Conservation (phyloP, 2,113 vertebrate species). For the Actinemys pallida region DNA sequence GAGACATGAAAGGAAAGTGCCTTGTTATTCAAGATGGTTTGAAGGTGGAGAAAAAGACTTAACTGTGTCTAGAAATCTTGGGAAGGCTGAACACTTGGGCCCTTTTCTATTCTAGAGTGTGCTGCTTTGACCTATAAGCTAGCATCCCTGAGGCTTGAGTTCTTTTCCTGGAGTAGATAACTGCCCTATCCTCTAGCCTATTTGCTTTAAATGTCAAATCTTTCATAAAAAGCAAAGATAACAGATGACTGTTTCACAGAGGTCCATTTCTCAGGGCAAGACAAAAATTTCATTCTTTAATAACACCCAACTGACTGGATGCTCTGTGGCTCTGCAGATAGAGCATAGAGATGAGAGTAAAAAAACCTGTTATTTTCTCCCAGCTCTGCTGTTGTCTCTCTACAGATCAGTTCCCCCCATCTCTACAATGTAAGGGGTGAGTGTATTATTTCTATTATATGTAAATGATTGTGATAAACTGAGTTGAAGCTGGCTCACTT, state of each 20-base stretch:
- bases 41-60: not conserved
- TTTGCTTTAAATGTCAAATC: not conserved
- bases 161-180: not conserved
- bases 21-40: not conserved
- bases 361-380: not conserved
- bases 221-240: not conserved
- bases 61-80: not conserved
- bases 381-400: not conserved
- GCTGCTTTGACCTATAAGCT: fast-evolving
- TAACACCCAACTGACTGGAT: not conserved
- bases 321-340: not conserved
- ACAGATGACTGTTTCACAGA: not conserved
- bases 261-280: not conserved
- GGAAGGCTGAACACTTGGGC: not conserved
- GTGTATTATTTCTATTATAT: not conserved
- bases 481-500: not conserved
- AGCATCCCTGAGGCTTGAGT: not conserved
- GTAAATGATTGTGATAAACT: not conserved
- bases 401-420: not conserved
- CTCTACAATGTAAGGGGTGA: not conserved
- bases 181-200: not conserved
- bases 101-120: not conserved
- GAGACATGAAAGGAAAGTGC: not conserved
- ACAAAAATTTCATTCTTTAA: not conserved
- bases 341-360: not conserved